These are phyloP conservation scores for Trematomus loennbergii DNA, from an alignment of 2,113 vertebrate genomes.

Conservation along the genomic window DNA sequence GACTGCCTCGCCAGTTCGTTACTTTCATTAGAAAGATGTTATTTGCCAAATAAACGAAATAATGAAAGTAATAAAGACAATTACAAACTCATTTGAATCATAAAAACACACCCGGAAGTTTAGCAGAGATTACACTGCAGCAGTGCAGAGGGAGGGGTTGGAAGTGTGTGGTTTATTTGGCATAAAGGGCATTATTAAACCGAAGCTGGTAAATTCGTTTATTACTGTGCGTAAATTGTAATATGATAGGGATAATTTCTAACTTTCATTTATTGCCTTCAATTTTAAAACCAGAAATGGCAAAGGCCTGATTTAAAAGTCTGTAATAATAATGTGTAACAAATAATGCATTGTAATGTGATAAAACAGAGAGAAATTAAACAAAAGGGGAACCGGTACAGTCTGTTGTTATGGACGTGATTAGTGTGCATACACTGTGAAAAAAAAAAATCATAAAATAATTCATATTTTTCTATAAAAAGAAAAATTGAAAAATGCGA, in stretches of 20 bases:
- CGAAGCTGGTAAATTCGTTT: neutral
- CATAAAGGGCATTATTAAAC: neutral
- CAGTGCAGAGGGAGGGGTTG: constrained; percentile 53
- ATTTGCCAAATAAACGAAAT: constrained; percentile 91
- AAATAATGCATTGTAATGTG: neutral
- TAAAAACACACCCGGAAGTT: constrained; percentile 83
- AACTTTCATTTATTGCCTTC: neutral
- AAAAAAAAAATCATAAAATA: neutral
- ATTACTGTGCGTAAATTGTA: neutral
- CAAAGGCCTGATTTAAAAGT: neutral
- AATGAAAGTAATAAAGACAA: constrained; percentile 96
- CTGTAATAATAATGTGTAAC: neutral
- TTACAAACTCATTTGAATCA: constrained; percentile 91
- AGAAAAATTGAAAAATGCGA: neutral
- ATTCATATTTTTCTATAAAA: neutral
- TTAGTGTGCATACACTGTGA: neutral
- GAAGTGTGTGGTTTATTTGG: neutral
- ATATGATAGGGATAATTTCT: neutral
- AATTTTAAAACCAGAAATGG: neutral
- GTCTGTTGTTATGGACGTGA: neutral
- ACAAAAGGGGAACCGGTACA: fast-evolving
- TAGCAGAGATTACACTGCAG: constrained; percentile 24
- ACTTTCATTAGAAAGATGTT: constrained; percentile 95
- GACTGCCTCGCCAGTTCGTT: constrained; percentile 93
- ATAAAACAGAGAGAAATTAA: neutral